Percentiles rank a stretch among this genome's conserved stretches.
Evolutionary conservation across 2,888 invertebrate genomes (phyloP).

Genomic region (Xestia c-nigrum): DNA sequence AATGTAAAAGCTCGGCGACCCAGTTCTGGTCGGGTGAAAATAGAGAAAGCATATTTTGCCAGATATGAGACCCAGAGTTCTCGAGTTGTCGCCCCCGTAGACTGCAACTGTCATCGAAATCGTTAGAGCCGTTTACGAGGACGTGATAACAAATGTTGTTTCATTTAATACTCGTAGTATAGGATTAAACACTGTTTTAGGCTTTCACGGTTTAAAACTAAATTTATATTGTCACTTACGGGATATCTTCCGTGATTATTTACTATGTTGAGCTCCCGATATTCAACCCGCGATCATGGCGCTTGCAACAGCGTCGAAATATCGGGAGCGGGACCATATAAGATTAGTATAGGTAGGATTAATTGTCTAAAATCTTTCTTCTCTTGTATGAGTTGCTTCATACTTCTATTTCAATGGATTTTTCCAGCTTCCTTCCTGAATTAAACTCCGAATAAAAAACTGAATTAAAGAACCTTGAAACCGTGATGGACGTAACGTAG

Average conservation of each 20-base stretch:
- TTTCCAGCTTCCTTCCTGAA: neutral
- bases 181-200: too few relatives aligned
- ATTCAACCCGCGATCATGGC: too few relatives aligned
- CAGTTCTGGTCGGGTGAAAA: neutral
- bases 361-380: neutral
- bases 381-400: neutral
- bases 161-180: too few relatives aligned
- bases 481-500: neutral
- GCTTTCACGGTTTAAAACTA: too few relatives aligned
- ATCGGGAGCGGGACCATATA: too few relatives aligned
- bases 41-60: neutral
- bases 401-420: neutral
- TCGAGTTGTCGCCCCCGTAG: neutral
- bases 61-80: neutral
- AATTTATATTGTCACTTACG: too few relatives aligned
- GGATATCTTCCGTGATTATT: too few relatives aligned
- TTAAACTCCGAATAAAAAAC: neutral
- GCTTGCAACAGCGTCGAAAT: too few relatives aligned
- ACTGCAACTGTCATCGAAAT: neutral
- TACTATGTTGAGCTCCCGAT: too few relatives aligned
- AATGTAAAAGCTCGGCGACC: neutral
- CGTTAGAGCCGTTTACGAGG: neutral
- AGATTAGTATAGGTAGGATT: too few relatives aligned
- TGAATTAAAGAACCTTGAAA: neutral
- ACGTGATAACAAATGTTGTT: neutral